Percentiles rank a stretch among this genome's conserved stretches.
Evolutionary conservation across 2,888 invertebrate species (phyloP).

Genomic region (Philhelius pedissequus): DNA sequence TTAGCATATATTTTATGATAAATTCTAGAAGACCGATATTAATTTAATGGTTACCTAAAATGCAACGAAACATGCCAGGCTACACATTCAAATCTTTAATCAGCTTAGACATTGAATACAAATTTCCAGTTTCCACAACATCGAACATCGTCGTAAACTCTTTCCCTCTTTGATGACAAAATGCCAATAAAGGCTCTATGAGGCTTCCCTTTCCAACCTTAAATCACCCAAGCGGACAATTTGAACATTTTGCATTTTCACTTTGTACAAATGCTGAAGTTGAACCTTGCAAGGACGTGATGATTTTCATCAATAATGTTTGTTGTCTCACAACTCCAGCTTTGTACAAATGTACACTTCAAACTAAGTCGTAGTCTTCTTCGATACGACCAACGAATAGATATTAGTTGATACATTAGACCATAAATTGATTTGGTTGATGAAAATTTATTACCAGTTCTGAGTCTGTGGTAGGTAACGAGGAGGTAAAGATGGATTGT

Average conservation of each 20-base stretch:
- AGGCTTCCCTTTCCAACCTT: neutral
- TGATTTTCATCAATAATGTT: slow-evolving; percentile 49
- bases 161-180: neutral
- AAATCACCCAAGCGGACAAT: slow-evolving; percentile 7
- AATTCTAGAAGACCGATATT: neutral
- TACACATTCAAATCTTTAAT: slow-evolving; percentile 33
- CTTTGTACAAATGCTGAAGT: neutral
- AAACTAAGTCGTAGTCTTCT: no score
- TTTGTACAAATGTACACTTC: no score
- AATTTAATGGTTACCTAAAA: neutral
- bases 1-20: no score
- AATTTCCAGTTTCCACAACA: slow-evolving; percentile 52
- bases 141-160: slow-evolving; percentile 20
- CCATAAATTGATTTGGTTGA: neutral
- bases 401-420: neutral
- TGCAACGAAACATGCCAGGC: neutral
- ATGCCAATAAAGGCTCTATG: neutral
- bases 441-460: slow-evolving; percentile 52
- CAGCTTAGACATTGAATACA: slow-evolving; percentile 40
- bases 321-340: slow-evolving; percentile 21
- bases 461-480: no score
- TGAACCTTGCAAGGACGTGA: slow-evolving; percentile 37
- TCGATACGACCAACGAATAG: no score
- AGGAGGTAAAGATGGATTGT: neutral
- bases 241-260: slow-evolving; percentile 53